These are phyloP conservation scores for Gulo gulo DNA, from an alignment of 2,113 vertebrate genomes.

Conservation along the genomic window DNA sequence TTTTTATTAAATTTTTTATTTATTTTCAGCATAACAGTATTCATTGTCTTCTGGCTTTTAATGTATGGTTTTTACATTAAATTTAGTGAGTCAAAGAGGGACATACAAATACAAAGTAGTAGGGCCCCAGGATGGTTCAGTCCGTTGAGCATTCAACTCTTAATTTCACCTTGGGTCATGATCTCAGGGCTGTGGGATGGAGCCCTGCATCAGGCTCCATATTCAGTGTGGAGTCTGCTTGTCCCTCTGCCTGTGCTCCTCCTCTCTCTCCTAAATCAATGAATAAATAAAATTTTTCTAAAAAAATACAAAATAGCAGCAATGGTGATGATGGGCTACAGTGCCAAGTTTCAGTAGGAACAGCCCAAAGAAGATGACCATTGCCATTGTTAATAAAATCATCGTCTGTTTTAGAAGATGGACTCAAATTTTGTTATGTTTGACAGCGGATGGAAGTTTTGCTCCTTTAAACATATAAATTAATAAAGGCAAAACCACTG, in stretches of 20 bases:
- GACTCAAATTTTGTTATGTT: not conserved
- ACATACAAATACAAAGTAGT: not conserved
- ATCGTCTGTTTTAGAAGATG: not conserved
- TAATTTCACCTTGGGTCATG: not conserved
- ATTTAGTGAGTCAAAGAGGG: not conserved
- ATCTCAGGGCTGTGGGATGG: too few species aligned
- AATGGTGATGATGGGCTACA: not conserved
- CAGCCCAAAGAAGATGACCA: not conserved
- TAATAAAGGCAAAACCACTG: not conserved
- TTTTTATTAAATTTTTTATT: too few species aligned
- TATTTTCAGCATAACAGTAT: too few species aligned
- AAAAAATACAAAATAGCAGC: not conserved
- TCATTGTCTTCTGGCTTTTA: not conserved
- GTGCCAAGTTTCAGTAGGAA: not conserved
- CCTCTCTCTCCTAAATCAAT: not conserved
- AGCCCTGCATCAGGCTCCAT: too few species aligned
- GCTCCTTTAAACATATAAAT: constrained; percentile 10
- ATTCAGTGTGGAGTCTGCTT: too few species aligned
- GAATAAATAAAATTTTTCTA: not conserved
- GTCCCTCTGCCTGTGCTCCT: too few species aligned
- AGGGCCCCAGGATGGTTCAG: too few species aligned
- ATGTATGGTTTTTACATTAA: not conserved
- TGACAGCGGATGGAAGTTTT: not conserved
- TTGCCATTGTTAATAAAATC: not conserved
- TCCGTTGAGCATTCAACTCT: not conserved